Evolutionary conservation across 37 sponge, comb jelly and placozoan species (phyloP).

Genomic region (Haliclona indistincta): DNA sequence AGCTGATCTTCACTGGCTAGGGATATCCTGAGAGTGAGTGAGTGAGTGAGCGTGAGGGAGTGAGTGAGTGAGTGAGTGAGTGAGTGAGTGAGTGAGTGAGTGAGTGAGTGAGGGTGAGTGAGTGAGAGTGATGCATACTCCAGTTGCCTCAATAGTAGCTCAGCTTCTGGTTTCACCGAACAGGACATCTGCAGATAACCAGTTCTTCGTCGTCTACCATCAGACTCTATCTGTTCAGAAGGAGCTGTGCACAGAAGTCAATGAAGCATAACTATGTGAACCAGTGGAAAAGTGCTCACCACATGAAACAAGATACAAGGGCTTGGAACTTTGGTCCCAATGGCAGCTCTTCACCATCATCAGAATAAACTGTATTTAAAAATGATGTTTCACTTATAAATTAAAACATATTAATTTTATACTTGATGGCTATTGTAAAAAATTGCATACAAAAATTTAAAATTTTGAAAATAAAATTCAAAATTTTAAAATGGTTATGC

Average conservation of each 20-base stretch:
- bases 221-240: no score
- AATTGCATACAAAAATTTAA: neutral
- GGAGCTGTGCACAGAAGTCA: neutral
- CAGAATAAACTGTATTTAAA: constrained; percentile 31
- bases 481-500: neutral
- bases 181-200: neutral
- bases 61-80: no score
- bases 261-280: no score
- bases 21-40: no score
- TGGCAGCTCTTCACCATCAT: constrained; percentile 42
- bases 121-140: no score
- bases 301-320: constrained; percentile 11
- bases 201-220: no score
- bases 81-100: no score
- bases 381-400: neutral
- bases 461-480: neutral
- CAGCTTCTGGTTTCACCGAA: neutral
- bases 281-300: no score
- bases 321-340: constrained; percentile 65
- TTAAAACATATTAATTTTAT: neutral
- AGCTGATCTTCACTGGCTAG: neutral
- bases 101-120: no score
- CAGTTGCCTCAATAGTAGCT: constrained; percentile 7
- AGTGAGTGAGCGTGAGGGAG: no score
- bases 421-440: neutral